Evolutionary conservation across 2,797 vertebrate species (phyloP).

Genomic region (Podargus strigoides): DNA sequence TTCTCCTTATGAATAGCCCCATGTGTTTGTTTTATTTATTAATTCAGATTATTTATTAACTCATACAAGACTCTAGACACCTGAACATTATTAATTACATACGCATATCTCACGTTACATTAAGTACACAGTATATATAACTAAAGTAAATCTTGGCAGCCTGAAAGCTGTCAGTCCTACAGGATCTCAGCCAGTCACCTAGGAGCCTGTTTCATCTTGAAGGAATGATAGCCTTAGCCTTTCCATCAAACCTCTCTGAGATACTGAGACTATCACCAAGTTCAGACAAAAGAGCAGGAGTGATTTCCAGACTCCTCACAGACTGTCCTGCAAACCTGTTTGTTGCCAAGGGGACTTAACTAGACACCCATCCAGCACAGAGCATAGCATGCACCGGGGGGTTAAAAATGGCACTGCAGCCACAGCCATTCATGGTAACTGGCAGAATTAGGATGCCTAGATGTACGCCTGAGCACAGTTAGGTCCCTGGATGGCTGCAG

Average conservation of each 20-base stretch:
- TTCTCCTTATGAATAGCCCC: background rate
- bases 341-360: background rate
- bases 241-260: background rate
- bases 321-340: background rate
- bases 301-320: background rate
- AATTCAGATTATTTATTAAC: background rate
- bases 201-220: constrained; percentile 14
- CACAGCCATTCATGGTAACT: background rate
- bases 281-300: background rate
- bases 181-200: background rate
- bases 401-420: background rate
- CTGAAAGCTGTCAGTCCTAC: background rate
- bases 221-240: background rate
- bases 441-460: background rate
- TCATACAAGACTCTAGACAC: background rate
- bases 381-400: background rate
- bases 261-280: background rate
- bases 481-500: background rate
- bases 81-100: background rate
- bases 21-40: constrained; percentile 28
- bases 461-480: background rate
- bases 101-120: background rate
- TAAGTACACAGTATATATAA: constrained; percentile 11
- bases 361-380: background rate
- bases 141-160: constrained; percentile 12